Evolutionary conservation across 2,888 invertebrate species (phyloP).

Genomic region (Orthosia incerta): DNA sequence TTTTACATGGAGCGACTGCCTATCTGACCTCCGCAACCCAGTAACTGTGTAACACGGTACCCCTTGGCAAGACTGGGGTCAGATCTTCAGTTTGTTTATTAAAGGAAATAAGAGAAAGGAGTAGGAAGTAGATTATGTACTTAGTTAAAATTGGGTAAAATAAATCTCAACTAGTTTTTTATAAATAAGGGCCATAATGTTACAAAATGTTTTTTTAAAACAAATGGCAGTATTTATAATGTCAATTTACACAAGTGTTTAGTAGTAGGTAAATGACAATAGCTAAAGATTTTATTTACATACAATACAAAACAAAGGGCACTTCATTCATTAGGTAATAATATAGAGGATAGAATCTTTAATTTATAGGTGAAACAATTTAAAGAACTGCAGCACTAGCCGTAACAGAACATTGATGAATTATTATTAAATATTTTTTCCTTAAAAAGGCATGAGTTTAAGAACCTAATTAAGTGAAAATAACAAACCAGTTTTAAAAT

Average conservation of each 20-base stretch:
- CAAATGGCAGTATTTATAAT: not conserved
- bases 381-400: not conserved
- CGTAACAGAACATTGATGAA: not conserved
- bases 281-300: not conserved
- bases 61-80: no score
- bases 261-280: not conserved
- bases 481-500: conserved; percentile 2
- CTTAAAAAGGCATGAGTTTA: no score
- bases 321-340: not conserved
- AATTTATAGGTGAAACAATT: not conserved
- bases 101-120: not conserved
- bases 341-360: no score
- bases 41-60: no score
- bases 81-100: no score
- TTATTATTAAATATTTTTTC: no score
- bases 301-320: not conserved
- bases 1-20: no score
- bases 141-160: not conserved
- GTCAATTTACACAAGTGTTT: conserved; percentile 10
- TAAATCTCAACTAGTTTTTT: no score
- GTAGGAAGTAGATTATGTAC: not conserved
- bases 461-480: not conserved
- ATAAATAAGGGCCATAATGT: no score
- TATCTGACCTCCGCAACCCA: no score
- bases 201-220: no score